These are phyloP conservation scores for Clarias batrachus DNA, from an alignment of 2,113 vertebrate species.

Conservation along the genomic window DNA sequence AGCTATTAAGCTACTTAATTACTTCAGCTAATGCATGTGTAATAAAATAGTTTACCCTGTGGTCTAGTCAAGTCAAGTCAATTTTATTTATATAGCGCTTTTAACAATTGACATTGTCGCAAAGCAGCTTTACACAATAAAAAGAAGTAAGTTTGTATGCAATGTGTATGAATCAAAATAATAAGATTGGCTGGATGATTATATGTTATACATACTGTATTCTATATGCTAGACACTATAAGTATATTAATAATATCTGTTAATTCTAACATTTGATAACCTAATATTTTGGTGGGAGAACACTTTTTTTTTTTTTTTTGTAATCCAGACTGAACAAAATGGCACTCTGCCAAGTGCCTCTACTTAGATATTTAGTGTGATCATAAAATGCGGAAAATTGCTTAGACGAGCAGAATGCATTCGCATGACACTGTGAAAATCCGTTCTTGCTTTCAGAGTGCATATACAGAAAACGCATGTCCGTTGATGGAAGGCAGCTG, in stretches of 20 bases:
- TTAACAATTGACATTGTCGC: too few relatives aligned
- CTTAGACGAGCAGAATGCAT: not conserved
- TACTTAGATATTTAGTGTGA: conserved; percentile 24
- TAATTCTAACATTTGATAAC: not conserved
- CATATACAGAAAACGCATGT: conserved; percentile 81
- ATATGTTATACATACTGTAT: not conserved
- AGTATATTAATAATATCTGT: not conserved
- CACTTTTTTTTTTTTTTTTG: not conserved
- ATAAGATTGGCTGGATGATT: not conserved
- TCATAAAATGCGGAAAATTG: conserved; percentile 30
- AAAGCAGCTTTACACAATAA: too few relatives aligned
- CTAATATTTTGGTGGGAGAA: not conserved
- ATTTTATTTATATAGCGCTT: too few relatives aligned
- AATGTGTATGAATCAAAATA: too few relatives aligned
- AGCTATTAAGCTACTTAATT: not conserved
- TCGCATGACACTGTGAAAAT: conserved; percentile 20
- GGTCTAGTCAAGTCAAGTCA: too few relatives aligned
- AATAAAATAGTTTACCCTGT: not conserved
- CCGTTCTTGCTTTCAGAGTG: conserved; percentile 71
- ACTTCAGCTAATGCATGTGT: not conserved
- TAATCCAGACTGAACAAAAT: not conserved
- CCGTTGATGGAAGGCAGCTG: conserved; percentile 78
- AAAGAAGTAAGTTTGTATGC: too few relatives aligned
- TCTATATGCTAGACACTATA: not conserved
- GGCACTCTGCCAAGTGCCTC: conserved; percentile 20